Evolutionary conservation across 2,113 vertebrate species (phyloP).

Genomic region (Atractosteus spatula): DNA sequence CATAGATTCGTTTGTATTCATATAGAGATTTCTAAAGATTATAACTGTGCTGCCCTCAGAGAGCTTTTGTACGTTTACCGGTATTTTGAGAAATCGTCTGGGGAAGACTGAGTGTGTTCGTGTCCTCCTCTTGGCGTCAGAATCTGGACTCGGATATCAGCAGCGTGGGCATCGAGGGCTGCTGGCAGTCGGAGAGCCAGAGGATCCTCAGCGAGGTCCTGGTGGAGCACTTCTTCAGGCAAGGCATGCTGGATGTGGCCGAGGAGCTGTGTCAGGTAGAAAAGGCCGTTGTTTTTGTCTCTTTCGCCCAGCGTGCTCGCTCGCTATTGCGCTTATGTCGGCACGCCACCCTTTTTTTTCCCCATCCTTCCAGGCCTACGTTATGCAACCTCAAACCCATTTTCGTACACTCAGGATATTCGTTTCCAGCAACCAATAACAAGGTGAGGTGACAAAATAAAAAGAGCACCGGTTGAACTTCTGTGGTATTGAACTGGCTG

Average conservation of each 20-base stretch:
- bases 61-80: no score
- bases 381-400: background rate
- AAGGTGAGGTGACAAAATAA: background rate
- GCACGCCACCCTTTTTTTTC: no score
- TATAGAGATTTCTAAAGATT: no score
- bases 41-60: no score
- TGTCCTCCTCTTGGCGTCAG: slow-evolving; percentile 43
- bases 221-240: slow-evolving; percentile 81
- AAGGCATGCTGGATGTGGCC: slow-evolving; percentile 79
- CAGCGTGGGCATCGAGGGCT: slow-evolving; percentile 79
- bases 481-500: no score
- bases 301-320: no score
- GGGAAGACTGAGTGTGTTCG: background rate
- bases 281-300: no score
- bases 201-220: slow-evolving; percentile 79
- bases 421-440: background rate
- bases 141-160: slow-evolving; percentile 82
- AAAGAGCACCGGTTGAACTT: no score
- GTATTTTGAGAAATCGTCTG: no score
- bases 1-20: no score
- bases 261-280: slow-evolving; percentile 81
- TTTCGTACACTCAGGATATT: background rate
- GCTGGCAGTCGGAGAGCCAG: slow-evolving; percentile 79
- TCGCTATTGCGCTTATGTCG: no score
- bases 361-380: background rate